Base-by-base conservation (phyloP, 30 jellyfish, hydroid and myxozoan genomes). In the Morbakka virulenta region DNA sequence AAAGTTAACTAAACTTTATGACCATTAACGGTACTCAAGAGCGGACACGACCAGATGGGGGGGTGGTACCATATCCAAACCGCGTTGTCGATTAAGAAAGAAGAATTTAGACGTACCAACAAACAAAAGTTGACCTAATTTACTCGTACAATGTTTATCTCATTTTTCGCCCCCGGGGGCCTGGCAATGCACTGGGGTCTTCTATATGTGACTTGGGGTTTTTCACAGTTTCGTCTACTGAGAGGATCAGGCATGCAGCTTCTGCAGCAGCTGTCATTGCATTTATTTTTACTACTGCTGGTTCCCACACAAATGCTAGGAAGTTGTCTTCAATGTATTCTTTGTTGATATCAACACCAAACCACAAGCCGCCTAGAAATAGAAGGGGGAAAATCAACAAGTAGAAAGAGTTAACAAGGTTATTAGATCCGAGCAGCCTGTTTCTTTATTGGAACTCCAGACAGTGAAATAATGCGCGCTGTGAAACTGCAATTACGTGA, bases 251-350 rank as follows among this genome's bases (percentile, higher is more conserved):
- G 41, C 97, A 86, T 28, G 96, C 95, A 0, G 99, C 99, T 66
- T 93, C 99, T 2, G 99, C 76, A 4, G 99, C 99, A 2, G 99
- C 99, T 33, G 97, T 87, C 3, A 93, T 72, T 1, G 99, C 96
- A 50, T 93, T 93, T 67, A 86, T 81, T 57, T 95, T 79, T 31
- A 86, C 97, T 48, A 93, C 74, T 22, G 99, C 97, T 9, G 99
- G 99, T 77, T 93, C 99, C 99, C 99, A 93, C 32, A 93, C 99
- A 61, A 87, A 93, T 4, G 97, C 95, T 52, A 81, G 92, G 68
- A 86, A 87, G 70, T 93, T 93, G 74, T 93, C 96, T 0, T 97
- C 82, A 33, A 93, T 93, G 49, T 86, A 95, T 77, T 93, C 99
- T 30, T 87, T 81, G 86, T 47, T 65, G 13, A 93, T 87, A 62